Evolutionary conservation across 1,140 invertebrate species (phyloP).

Genomic region (Aphaenogaster ashmeadi): DNA sequence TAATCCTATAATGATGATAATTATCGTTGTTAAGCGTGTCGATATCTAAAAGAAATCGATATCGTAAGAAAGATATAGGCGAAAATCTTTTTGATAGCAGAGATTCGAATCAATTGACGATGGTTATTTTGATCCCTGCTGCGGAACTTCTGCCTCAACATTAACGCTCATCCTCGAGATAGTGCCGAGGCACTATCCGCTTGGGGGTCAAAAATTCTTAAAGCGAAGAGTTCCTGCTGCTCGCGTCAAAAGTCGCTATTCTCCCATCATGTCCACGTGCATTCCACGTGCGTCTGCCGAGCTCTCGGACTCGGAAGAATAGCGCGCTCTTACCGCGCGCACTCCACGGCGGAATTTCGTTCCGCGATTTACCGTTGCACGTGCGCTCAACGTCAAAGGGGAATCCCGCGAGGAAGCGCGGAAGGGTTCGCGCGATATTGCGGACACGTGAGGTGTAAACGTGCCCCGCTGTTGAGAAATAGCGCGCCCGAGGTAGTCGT

Average conservation of each 20-base stretch:
- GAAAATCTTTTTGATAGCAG: neutral
- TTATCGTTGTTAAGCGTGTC: neutral
- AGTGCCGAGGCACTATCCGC: neutral
- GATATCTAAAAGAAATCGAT: neutral
- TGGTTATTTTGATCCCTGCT: neutral
- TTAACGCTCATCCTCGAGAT: neutral
- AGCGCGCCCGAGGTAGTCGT: conserved; percentile 38
- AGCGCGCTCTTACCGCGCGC: conserved; percentile 24
- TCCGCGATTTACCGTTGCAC: conserved; percentile 56
- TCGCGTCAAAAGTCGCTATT: neutral
- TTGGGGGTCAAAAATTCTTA: neutral
- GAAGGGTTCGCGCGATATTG: conserved; percentile 52
- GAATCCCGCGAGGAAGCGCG: conserved; percentile 43
- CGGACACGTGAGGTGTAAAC: conserved; percentile 48
- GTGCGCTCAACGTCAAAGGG: conserved; percentile 24
- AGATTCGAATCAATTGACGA: neutral
- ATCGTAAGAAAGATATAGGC: neutral
- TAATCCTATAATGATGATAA: neutral
- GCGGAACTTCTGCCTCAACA: neutral
- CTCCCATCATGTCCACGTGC: conserved; percentile 1
- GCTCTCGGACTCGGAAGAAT: conserved; percentile 41
- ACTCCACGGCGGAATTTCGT: conserved; percentile 43
- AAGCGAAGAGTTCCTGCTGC: neutral
- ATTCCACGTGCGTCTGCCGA: conserved; percentile 19
- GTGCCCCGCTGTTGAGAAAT: conserved; percentile 55